Evolutionary conservation across 2,113 vertebrate genomes (phyloP).

Genomic region (Trichechus manatus): DNA sequence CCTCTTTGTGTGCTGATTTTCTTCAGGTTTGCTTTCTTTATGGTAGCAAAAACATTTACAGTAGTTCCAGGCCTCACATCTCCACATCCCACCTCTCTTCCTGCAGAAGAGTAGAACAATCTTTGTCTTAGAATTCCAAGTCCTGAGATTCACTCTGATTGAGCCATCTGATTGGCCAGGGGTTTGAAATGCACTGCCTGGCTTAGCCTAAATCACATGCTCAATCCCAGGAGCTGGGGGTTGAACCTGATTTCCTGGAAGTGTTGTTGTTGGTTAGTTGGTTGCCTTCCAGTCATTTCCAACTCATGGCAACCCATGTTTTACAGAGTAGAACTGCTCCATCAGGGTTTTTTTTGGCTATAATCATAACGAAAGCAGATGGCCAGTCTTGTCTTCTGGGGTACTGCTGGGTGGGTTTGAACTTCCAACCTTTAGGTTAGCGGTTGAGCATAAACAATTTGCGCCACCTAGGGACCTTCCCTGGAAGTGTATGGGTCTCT

Average conservation of each 20-base stretch:
- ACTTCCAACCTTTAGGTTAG: not conserved
- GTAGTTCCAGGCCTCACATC: not conserved
- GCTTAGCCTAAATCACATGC: not conserved
- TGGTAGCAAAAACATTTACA: not conserved
- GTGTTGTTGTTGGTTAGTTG: not conserved
- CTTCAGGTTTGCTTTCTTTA: conserved; percentile 16
- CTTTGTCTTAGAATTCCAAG: not conserved
- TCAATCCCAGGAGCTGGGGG: not conserved
- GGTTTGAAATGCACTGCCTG: not conserved
- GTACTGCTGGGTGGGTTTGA: not conserved
- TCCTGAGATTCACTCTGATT: not conserved
- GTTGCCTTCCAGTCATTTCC: not conserved
- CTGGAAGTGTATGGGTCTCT: not conserved
- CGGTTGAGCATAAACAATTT: not conserved
- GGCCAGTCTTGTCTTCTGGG: not conserved
- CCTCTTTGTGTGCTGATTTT: not conserved
- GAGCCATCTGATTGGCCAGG: not conserved
- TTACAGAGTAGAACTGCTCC: not conserved
- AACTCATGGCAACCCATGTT: not conserved
- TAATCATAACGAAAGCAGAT: not conserved
- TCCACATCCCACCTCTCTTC: not conserved
- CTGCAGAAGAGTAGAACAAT: not conserved
- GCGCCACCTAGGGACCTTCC: not conserved
- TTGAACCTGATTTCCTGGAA: not conserved
- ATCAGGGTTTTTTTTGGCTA: not conserved